Evolutionary conservation across 2,113 vertebrate genomes (phyloP).

Genomic region (Vidua macroura): DNA sequence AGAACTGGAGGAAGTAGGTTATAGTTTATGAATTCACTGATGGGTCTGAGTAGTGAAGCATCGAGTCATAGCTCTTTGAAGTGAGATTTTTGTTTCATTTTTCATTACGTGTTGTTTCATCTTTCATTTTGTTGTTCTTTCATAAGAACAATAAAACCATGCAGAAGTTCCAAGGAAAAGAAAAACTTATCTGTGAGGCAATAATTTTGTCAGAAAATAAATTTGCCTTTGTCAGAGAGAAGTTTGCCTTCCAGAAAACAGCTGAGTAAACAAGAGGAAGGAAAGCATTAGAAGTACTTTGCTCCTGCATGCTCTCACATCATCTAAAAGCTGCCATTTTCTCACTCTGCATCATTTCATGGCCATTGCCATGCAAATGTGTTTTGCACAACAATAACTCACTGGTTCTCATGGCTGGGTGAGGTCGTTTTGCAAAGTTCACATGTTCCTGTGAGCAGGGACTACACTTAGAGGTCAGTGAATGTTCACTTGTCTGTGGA

Average conservation of each 20-base stretch:
- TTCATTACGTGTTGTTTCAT: not conserved
- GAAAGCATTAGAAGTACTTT: not conserved
- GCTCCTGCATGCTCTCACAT: not conserved
- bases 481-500: not conserved
- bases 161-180: not conserved
- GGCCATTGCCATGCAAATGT: rapidly evolving
- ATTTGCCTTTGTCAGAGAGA: not conserved
- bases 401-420: not conserved
- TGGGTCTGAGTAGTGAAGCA: not conserved
- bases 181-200: not conserved
- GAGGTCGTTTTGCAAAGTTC: not conserved
- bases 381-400: not conserved
- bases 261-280: not conserved
- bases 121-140: not conserved
- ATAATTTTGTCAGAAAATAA: not conserved
- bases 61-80: not conserved
- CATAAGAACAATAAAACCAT: not conserved
- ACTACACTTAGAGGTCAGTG: no score
- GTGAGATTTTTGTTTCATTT: not conserved
- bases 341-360: not conserved
- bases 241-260: not conserved
- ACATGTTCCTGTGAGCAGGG: not conserved
- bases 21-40: not conserved
- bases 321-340: not conserved
- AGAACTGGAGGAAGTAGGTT: not conserved